A percentile compares a stretch with the other conserved stretches of the same genome.
phyloP scores from a whole-genome alignment of 2,888 invertebrate genomes.

The Lochmaea capreae region DNA sequence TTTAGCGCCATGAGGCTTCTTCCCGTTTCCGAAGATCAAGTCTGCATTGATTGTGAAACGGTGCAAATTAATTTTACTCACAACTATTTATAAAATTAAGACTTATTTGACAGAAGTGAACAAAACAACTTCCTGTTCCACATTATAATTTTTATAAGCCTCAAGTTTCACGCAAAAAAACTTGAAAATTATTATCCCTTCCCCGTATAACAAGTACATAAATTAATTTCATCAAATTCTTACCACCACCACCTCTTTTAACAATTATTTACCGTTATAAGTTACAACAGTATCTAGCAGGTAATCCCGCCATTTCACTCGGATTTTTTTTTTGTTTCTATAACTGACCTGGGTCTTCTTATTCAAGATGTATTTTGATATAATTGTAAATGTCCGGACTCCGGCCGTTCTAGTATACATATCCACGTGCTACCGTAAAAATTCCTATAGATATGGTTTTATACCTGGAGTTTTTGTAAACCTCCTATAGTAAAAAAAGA shows the following conservation, averaged over 20 bases:
- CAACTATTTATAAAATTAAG: too few species aligned
- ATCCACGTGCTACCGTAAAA: slow-evolving; percentile 43
- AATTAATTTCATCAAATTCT: background rate
- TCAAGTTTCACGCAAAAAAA: too few species aligned
- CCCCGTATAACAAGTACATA: background rate
- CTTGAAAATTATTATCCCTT: background rate
- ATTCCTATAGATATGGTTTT: slow-evolving; percentile 36
- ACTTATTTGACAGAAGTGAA: too few species aligned
- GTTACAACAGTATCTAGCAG: slow-evolving; percentile 8
- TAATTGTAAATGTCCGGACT: slow-evolving; percentile 40
- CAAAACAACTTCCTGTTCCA: too few species aligned
- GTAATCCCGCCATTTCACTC: slow-evolving; percentile 27
- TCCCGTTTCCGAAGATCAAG: too few species aligned
- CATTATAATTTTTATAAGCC: too few species aligned
- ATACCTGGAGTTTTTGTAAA: slow-evolving; percentile 39
- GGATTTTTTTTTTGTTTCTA: slow-evolving; percentile 29
- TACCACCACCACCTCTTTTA: background rate
- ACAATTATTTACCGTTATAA: slow-evolving; percentile 22
- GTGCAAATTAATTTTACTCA: too few species aligned
- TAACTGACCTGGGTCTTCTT: slow-evolving; percentile 39
- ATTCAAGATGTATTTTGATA: slow-evolving; percentile 40
- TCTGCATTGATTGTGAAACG: too few species aligned
- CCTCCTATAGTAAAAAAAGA: slow-evolving; percentile 37
- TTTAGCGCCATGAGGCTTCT: too few species aligned
- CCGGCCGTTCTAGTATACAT: slow-evolving; percentile 35